Conservation (phyloP, 2,888 invertebrate genomes). For the Hesperia comma region DNA sequence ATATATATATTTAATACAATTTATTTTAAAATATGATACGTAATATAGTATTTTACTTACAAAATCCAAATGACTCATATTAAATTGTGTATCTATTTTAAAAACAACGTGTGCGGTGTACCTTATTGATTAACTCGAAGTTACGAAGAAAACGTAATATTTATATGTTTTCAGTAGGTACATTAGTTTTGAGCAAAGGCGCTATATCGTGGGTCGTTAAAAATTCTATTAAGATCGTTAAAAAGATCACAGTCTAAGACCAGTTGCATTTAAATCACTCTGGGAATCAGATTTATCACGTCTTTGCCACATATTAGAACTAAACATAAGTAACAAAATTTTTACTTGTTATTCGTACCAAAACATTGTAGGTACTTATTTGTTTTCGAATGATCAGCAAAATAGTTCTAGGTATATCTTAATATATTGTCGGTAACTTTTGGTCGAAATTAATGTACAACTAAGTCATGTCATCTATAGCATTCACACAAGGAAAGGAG, state of each 20-base stretch:
- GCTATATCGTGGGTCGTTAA: conserved; percentile 15
- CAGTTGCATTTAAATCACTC: background rate
- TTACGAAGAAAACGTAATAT: conserved; percentile 3
- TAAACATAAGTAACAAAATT: no score
- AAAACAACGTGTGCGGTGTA: conserved; percentile 7
- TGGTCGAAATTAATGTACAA: no score
- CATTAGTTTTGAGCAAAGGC: conserved; percentile 14
- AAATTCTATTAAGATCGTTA: conserved; percentile 25
- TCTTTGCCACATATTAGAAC: no score
- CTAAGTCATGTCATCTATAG: no score
- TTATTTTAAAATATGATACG: background rate
- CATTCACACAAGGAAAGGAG: no score
- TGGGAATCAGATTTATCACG: background rate
- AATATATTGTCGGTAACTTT: no score
- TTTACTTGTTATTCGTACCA: no score
- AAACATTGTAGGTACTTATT: no score
- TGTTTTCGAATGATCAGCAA: no score
- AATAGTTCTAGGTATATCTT: no score
- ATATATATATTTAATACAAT: no score
- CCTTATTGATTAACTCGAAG: conserved; percentile 17
- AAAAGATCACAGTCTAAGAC: background rate
- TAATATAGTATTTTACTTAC: background rate
- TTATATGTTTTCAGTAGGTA: conserved; percentile 11
- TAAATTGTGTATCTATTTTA: background rate
- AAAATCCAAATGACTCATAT: background rate